Evolutionary conservation across 2,888 invertebrate species (phyloP).

Genomic region (Eubasilissa splendida): DNA sequence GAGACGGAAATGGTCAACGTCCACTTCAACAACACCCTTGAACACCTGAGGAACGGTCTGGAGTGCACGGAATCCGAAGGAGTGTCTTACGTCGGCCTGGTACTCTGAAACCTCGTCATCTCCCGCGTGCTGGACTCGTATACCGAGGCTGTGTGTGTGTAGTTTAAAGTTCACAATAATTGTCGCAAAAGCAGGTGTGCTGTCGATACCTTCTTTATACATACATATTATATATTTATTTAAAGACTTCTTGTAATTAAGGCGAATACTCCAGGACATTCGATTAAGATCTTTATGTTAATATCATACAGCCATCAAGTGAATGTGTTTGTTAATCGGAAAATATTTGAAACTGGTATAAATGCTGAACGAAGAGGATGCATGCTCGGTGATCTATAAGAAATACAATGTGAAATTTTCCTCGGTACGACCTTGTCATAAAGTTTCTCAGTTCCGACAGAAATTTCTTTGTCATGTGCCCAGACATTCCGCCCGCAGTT

Average conservation of each 20-base stretch:
- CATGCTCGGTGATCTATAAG: no score
- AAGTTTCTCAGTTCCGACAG: no score
- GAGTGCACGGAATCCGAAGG: slow-evolving; percentile 78
- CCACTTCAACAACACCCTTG: slow-evolving; percentile 93
- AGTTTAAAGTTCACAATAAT: neutral
- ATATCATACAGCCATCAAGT: no score
- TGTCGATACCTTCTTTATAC: neutral
- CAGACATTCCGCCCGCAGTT: no score
- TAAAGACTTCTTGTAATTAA: neutral
- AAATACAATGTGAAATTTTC: no score
- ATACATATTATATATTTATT: neutral
- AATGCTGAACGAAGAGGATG: no score
- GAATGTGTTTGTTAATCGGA: no score
- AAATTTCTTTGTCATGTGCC: no score
- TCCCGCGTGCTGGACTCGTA: no score
- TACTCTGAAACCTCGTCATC: slow-evolving; percentile 33
- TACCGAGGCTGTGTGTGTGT: neutral
- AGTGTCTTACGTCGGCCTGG: slow-evolving; percentile 45
- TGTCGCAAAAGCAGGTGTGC: neutral
- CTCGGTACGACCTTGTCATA: no score
- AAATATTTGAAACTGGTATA: no score
- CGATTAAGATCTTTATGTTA: neutral
- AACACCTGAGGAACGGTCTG: slow-evolving; percentile 82
- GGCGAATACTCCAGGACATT: neutral
- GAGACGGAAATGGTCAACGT: slow-evolving; percentile 97